Base-by-base conservation (phyloP, 2,797 vertebrate genomes). In the Scleropages formosus region DNA sequence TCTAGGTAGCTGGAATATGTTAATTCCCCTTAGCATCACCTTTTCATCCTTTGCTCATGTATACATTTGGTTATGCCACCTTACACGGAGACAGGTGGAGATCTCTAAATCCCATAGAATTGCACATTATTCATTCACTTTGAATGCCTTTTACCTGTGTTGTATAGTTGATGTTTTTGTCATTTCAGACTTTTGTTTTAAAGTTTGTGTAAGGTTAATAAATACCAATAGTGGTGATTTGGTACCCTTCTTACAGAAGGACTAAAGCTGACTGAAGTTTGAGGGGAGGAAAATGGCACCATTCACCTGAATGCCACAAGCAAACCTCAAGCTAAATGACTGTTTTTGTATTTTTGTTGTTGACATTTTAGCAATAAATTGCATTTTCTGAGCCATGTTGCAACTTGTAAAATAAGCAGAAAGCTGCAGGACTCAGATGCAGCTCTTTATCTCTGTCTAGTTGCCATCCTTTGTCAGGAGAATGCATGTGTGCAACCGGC, bases 401-500 rank as follows among this genome's bases (percentile, higher is more conserved):
- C 16, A 15, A 64, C 64, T 59, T 24, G 18, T 72, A 31, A 68
- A 71, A n/a, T 56, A 58, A 58, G 24, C 6, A 16, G 49, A 49
- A 24, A 22, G 39, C 46, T 68, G 66, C 47, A 47, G 20, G 13
- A 26, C 68, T 71, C 47, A 72, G 16, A n/a, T 58, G 12, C 4
- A 58, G 53, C 49, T n/a, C 58, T 16, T 16, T 39, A n/a, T 53
- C 26, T 20, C 22, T 22, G 24, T 81, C 75, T 75, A 99, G 97
- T 86, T 99, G 98, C 90, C 98, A 99, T 80, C 98, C 98, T 0
- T 90, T 99, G 81, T 96, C 97, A 65, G 98, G 98, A 82, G 96
- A 95, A 81, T 99, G 98, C 83, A 92, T 93, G 79, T 99, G 98
- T 89, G 91, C 91, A 78, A 90, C 92, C 0, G 98, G 98, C 87